phyloP scores from a whole-genome alignment of 2,113 vertebrate species.

The Misgurnus anguillicaudatus region DNA sequence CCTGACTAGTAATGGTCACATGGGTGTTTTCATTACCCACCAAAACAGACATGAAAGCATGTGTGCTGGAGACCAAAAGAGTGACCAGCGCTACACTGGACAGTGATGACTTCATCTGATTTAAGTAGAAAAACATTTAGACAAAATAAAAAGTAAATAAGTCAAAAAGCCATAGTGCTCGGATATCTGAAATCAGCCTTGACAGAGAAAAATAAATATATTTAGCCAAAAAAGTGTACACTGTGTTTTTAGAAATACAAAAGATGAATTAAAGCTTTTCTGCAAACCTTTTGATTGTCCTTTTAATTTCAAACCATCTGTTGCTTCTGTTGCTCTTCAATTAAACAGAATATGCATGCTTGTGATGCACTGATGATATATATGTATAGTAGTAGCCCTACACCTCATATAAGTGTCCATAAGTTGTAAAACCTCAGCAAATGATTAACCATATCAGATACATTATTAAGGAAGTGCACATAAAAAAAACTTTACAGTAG shows the following conservation, averaged over 20 bases:
- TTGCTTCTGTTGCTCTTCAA: background rate
- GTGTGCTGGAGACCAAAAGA: conserved; percentile 35
- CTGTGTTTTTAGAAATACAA: too few species aligned
- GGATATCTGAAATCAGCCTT: too few species aligned
- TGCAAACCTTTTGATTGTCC: background rate
- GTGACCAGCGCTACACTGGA: conserved; percentile 50
- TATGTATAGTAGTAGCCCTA: too few species aligned
- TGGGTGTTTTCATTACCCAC: conserved; percentile 60
- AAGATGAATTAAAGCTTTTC: background rate
- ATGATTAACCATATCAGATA: background rate
- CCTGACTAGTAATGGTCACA: conserved; percentile 64
- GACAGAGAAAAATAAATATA: too few species aligned
- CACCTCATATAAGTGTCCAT: background rate
- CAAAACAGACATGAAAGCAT: conserved; percentile 63
- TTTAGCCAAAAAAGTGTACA: too few species aligned
- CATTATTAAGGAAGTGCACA: too few species aligned
- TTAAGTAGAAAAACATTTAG: background rate
- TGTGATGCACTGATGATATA: background rate
- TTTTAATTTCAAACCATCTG: background rate
- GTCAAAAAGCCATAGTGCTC: too few species aligned
- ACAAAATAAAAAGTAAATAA: too few species aligned
- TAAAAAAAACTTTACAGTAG: too few species aligned
- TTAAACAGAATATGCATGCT: background rate
- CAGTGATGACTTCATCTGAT: conserved; percentile 50
- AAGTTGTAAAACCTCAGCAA: background rate